A percentile compares a stretch with the other conserved stretches of the same genome.
These are phyloP conservation scores for Stenoptilia bipunctidactyla DNA, from an alignment of 2,888 invertebrate species.

Conservation along the genomic window DNA sequence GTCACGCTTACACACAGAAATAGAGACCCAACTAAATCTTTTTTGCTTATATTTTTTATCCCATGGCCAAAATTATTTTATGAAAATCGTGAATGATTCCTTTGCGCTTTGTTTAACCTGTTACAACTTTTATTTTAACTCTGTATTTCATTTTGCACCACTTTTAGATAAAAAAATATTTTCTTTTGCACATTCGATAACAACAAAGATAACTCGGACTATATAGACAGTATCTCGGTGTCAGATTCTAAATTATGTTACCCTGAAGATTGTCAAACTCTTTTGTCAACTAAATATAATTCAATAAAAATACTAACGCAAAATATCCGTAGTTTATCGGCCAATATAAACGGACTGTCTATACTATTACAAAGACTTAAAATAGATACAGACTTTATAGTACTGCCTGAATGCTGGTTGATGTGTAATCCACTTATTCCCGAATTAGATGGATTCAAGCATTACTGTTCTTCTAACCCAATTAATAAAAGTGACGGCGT, in stretches of 20 bases:
- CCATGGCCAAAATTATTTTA: too few relatives aligned
- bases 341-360: not conserved
- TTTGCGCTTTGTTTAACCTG: too few relatives aligned
- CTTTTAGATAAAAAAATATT: too few relatives aligned
- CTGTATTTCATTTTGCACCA: too few relatives aligned
- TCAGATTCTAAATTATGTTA: not conserved
- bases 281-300: not conserved
- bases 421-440: not conserved
- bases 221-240: not conserved
- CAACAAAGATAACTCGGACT: not conserved
- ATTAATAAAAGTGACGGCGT: constrained; percentile 2
- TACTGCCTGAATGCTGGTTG: constrained; percentile 6
- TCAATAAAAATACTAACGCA: not conserved
- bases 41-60: too few relatives aligned
- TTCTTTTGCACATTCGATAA: too few relatives aligned
- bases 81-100: too few relatives aligned
- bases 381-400: not conserved
- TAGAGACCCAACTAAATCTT: too few relatives aligned
- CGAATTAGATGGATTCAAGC: not conserved
- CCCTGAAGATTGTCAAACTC: not conserved
- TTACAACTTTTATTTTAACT: too few relatives aligned
- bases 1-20: too few relatives aligned
- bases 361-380: not conserved
- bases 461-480: not conserved
- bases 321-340: not conserved